Conservation (phyloP, 2,888 invertebrate species). For the Phaonia tiefii region DNA sequence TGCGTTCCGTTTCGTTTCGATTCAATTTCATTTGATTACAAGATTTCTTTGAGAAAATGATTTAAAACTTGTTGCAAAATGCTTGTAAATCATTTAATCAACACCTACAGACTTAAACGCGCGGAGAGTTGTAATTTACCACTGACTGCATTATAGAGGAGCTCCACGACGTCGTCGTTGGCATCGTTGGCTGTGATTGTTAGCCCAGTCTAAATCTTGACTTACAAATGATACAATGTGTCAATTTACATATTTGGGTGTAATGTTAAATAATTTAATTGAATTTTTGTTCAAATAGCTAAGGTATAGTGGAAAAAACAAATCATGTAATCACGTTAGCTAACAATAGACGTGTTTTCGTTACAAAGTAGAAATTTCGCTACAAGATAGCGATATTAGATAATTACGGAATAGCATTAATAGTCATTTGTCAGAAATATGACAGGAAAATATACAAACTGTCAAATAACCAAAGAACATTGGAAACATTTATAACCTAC, state of each 20-base stretch:
- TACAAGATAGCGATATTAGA: too few relatives aligned
- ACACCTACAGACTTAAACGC: slow-evolving; percentile 54
- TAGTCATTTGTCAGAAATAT: too few relatives aligned
- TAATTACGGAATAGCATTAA: too few relatives aligned
- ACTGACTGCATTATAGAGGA: background rate
- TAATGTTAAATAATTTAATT: slow-evolving; percentile 52
- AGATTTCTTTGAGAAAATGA: slow-evolving; percentile 51
- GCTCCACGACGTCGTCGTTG: background rate
- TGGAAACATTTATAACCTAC: too few relatives aligned
- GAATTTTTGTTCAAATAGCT: too few relatives aligned
- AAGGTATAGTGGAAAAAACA: too few relatives aligned
- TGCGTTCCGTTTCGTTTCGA: too few relatives aligned
- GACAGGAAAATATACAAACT: too few relatives aligned
- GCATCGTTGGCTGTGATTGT: background rate
- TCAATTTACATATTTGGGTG: slow-evolving; percentile 61
- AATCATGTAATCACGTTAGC: too few relatives aligned
- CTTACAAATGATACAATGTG: slow-evolving; percentile 43
- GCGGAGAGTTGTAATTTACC: background rate
- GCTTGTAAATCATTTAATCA: slow-evolving; percentile 65
- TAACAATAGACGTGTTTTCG: too few relatives aligned
- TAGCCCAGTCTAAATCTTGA: background rate
- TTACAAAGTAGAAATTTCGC: too few relatives aligned
- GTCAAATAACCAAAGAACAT: too few relatives aligned
- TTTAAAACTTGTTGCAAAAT: slow-evolving; percentile 60
- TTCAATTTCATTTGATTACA: slow-evolving; percentile 54